Base-by-base conservation (phyloP, 2,113 vertebrate species). In the Tachycineta bicolor region DNA sequence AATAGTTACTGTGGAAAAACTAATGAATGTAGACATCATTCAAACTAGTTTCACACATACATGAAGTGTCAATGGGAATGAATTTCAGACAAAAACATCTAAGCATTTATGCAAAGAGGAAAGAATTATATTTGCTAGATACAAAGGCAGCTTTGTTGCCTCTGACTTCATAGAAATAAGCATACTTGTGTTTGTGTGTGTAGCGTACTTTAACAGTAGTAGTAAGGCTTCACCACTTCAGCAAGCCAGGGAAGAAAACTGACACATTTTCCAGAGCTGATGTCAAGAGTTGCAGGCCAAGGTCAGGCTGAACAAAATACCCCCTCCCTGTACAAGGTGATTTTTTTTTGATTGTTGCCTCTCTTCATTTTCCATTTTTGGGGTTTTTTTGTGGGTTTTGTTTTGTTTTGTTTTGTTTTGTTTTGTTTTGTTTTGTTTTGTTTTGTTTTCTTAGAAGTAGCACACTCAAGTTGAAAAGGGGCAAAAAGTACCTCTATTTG, bases 71-170 rank as follows among this genome's bases (percentile, higher is more conserved):
- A 96, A 69, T 79, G 82, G 91, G 95, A 97, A 96, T 97, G 93
- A 97, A 94, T 97, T 97, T 97, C 80, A 94, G 94, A 94, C 71
- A 97, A 97, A 97, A 97, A 97, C 82, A 95, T 91, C 79, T 95
- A 94, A 97, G 92, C 91, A 95, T 87, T 85, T 85, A 94, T 80
- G 33, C 75, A 73, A 62, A 75, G 53, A 95, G 89, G 82, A 95
- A 94, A 97, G 92, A 97, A 97, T 95, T 97, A 97, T 97, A 96
- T 96, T 95, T 95, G 76, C n/a, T 52, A 86, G 71, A 62, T 87
- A 98, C 96, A 98, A 98, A 97, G 96, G 92, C 62, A 86, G 73
- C 81, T 90, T 96, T 97, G 93, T 97, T 94, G 87, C 80, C 77
- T 96, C 76, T 91, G 87, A 87, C 90, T 96, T 95, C 68, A 89